A percentile compares a stretch with the other conserved stretches of the same genome.
These are phyloP conservation scores for Channa striata DNA, from an alignment of 2,797 vertebrate genomes.

Conservation along the genomic window DNA sequence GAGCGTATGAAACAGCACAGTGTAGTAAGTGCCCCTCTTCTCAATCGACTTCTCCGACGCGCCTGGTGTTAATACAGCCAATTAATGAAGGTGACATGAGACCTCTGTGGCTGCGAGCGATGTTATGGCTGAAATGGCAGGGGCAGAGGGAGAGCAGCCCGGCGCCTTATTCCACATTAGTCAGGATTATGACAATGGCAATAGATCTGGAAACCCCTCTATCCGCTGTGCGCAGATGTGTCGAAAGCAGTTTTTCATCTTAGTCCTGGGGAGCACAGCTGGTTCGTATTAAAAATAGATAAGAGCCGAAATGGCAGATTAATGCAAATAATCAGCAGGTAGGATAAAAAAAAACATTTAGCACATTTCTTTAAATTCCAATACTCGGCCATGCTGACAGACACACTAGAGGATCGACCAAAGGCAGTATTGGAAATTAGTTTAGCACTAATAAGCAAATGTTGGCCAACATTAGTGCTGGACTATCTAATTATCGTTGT, in stretches of 20 bases:
- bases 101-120: constrained; percentile 57
- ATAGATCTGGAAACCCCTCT: constrained; percentile 50
- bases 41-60: constrained; percentile 25
- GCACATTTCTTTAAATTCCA: constrained; percentile 26
- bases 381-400: not conserved
- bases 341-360: constrained; percentile 15
- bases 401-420: too few species aligned
- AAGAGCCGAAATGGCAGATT: constrained; percentile 48
- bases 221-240: constrained; percentile 36
- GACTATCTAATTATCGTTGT: too few species aligned
- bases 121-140: constrained; percentile 55
- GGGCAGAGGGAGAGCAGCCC: constrained; percentile 33
- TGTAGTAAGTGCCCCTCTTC: not conserved
- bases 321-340: constrained; percentile 55
- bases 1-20: not conserved
- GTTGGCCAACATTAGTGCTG: too few species aligned
- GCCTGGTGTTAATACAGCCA: constrained; percentile 58
- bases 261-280: constrained; percentile 16
- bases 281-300: constrained; percentile 55
- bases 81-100: constrained; percentile 67
- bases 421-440: too few species aligned
- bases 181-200: constrained; percentile 50
- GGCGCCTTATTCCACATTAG: constrained; percentile 64
- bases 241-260: constrained; percentile 38
- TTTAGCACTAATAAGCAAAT: constrained; percentile 6